A percentile compares a stretch with the other conserved stretches of the same genome.
These are phyloP conservation scores for Onthophagus taurus DNA, from an alignment of 1,140 invertebrate species.

Conservation along the genomic window DNA sequence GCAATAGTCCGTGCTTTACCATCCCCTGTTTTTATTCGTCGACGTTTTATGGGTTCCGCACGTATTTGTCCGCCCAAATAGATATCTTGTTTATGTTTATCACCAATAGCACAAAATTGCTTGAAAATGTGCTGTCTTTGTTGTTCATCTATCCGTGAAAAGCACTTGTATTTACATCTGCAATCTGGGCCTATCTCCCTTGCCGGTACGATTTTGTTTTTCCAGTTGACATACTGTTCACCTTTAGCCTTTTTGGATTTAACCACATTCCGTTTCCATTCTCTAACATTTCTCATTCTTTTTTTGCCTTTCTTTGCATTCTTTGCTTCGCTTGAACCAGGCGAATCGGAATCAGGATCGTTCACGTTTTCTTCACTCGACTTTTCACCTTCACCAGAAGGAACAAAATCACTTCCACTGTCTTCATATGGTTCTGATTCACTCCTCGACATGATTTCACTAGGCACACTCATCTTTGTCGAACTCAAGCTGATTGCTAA, in stretches of 20 bases:
- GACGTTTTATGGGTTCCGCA: background rate
- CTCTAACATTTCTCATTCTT: background rate
- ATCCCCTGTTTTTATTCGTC: background rate
- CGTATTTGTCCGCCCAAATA: background rate
- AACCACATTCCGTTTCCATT: background rate
- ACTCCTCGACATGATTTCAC: background rate
- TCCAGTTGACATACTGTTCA: constrained; percentile 1
- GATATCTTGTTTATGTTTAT: constrained; percentile 10
- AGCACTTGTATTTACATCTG: background rate
- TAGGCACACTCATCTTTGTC: background rate
- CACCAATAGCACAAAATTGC: background rate
- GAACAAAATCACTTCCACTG: background rate
- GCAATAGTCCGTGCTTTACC: background rate
- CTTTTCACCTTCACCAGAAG: background rate
- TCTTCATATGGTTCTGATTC: background rate
- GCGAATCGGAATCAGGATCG: background rate
- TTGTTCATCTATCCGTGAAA: background rate
- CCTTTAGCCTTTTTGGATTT: constrained; percentile 4
- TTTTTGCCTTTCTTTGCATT: constrained; percentile 7
- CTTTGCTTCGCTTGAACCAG: background rate
- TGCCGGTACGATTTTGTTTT: background rate
- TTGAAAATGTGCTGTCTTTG: background rate
- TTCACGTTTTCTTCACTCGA: no score
- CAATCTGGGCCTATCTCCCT: background rate
- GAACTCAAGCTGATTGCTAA: background rate